Evolutionary conservation across 2,888 invertebrate genomes (phyloP), one percentile per base, ranked within the genome.

Genomic region (Didymodactylos carnosus): DNA sequence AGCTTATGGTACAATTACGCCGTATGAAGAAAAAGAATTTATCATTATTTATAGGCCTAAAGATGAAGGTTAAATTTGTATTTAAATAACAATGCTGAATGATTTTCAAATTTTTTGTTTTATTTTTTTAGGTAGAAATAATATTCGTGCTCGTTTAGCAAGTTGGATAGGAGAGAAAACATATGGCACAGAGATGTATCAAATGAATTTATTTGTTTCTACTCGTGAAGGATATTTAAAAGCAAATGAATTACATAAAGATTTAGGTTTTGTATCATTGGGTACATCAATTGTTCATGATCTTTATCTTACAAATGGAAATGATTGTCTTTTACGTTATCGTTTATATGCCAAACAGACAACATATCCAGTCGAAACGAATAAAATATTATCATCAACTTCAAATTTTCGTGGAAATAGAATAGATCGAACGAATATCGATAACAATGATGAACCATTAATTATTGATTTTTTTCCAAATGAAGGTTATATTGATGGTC

Each of bases 201-300:
- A 53, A 29, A 19, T 53, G 10, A 53, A 27, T 19, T 29, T 53
- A 19, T 35, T 29, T 29, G 53, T 35, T 19, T 53, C 53, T 10
- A 53, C 53, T 19, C 53, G 53, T 27, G 53, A 70, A 23, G 72
- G 73, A 49, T 69, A 40, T n/a, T 76, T 77, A 7, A 78, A 82
- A 81, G 78, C 79, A 25, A 80, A 80, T 39, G 78, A 80, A 71
- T 75, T 77, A 25, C 81, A 80, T 76, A 73, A 80, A 39, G 80
- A 83, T 76, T 80, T 80, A 77, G 82, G 82, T 23, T 80, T 80
- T 70, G 78, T 82, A 23, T 78, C 83, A 40, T 81, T 83, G 8
- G 82, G 82, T 6, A 81, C 79, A 73, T 79, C 79, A 19, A 76
- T 78, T 2, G 77, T 79, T 14, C 77, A 78, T 39, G 77, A 78